A percentile compares a stretch with the other conserved stretches of the same genome.
Evolutionary conservation across 2,113 vertebrate genomes (phyloP).

Genomic region (Elaphurus davidianus): DNA sequence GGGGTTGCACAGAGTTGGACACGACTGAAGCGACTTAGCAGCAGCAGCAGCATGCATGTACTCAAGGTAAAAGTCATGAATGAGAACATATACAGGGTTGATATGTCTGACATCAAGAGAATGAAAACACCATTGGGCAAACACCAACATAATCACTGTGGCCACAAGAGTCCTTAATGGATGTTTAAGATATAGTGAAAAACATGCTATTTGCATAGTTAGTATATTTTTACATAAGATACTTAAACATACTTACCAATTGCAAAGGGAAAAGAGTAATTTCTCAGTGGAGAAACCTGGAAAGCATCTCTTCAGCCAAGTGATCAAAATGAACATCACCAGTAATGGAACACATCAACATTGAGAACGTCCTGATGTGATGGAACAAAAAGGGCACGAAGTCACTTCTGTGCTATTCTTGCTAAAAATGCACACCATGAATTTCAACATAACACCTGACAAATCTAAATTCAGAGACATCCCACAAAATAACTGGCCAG

Average conservation of each 20-base stretch:
- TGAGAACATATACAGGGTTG: background rate
- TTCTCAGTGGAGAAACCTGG: background rate
- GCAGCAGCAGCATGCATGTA: background rate
- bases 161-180: conserved; percentile 83
- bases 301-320: background rate
- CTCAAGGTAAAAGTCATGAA: background rate
- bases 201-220: background rate
- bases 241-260: conserved; percentile 75
- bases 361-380: background rate
- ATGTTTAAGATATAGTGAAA: conserved; percentile 43
- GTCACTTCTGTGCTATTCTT: background rate
- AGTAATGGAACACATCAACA: background rate
- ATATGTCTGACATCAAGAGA: background rate
- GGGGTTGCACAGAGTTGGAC: no score
- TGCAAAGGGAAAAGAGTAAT: background rate
- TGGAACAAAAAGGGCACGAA: background rate
- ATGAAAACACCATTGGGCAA: conserved; percentile 89
- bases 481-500: background rate
- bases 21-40: no score
- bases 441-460: background rate
- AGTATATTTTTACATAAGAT: background rate
- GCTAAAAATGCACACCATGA: background rate
- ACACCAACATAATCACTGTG: background rate
- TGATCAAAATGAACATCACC: background rate
- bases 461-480: background rate